phyloP scores from a whole-genome alignment of 2,888 invertebrate species.

The Spatulosminthurus flaviceps region DNA sequence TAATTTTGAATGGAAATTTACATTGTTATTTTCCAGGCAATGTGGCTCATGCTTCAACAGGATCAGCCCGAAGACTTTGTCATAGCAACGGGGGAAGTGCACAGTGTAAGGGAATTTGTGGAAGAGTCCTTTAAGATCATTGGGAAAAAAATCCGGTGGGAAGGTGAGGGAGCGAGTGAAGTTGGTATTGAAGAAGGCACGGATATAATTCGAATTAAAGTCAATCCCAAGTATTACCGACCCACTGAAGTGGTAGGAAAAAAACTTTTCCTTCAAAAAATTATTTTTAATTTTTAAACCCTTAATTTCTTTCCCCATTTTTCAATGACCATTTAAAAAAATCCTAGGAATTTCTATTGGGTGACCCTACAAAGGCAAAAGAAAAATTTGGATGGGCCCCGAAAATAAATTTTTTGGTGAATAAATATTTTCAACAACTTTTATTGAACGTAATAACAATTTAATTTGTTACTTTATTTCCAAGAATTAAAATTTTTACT shows the following conservation, averaged over 20 bases:
- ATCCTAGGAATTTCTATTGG: slow-evolving; percentile 81
- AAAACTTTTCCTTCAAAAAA: too few relatives aligned
- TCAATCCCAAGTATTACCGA: slow-evolving; percentile 94
- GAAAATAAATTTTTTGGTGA: slow-evolving; percentile 77
- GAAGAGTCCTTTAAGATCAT: slow-evolving; percentile 88
- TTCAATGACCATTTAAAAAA: too few relatives aligned
- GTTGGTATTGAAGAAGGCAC: slow-evolving; percentile 79
- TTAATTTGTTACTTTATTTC: too few relatives aligned
- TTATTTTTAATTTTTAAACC: too few relatives aligned
- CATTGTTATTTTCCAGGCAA: slow-evolving; percentile 75
- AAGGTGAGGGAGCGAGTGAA: slow-evolving; percentile 85
- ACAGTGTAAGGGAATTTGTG: slow-evolving; percentile 96
- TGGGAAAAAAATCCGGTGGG: slow-evolving; percentile 84
- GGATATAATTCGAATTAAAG: slow-evolving; percentile 80
- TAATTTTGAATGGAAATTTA: too few relatives aligned
- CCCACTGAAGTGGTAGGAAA: slow-evolving; percentile 97
- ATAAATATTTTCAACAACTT: slow-evolving; percentile 47
- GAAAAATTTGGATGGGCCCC: slow-evolving; percentile 87
- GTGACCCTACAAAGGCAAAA: slow-evolving; percentile 93
- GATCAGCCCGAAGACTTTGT: slow-evolving; percentile 94
- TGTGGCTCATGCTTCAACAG: slow-evolving; percentile 99
- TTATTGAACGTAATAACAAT: background rate
- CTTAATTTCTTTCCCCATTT: too few relatives aligned
- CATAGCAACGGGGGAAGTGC: slow-evolving; percentile 93
- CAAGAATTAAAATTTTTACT: too few relatives aligned